A percentile compares a stretch with the other conserved stretches of the same genome.
Conservation (phyloP, 1,140 invertebrate species). For the Meloidogyne floridensis region DNA sequence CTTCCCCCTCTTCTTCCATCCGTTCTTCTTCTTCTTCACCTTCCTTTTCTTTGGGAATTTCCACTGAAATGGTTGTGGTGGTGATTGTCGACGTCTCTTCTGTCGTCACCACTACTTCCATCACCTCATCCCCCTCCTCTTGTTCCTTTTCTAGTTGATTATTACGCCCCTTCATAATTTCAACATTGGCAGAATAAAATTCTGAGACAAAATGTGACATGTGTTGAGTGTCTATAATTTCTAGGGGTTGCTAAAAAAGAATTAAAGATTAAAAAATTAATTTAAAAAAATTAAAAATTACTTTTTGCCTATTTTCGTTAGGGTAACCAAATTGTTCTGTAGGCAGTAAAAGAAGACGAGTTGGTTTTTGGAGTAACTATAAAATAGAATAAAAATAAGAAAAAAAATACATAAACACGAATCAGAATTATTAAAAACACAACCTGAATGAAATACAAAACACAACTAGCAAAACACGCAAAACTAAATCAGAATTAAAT, state of each 20-base stretch:
- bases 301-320: constrained; percentile 24
- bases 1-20: background rate
- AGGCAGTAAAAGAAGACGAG: constrained; percentile 54
- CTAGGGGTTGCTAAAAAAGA: constrained; percentile 31
- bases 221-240: constrained; percentile 59
- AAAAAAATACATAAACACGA: background rate
- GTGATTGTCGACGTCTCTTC: constrained; percentile 27
- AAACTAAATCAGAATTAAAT: too few relatives aligned
- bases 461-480: too few relatives aligned
- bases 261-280: background rate
- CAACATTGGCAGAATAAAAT: constrained; percentile 62
- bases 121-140: constrained; percentile 26
- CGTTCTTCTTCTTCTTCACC: background rate
- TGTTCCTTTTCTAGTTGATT: constrained; percentile 29
- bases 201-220: constrained; percentile 62
- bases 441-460: too few relatives aligned
- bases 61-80: background rate
- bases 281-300: constrained; percentile 3
- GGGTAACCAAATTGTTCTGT: constrained; percentile 42
- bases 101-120: constrained; percentile 14
- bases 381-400: background rate
- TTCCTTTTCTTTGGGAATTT: constrained; percentile 9
- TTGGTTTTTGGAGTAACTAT: constrained; percentile 49
- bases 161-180: constrained; percentile 45
- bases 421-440: too few relatives aligned